Conservation (phyloP, 2,888 invertebrate genomes). For the Melanostoma mellinum region DNA sequence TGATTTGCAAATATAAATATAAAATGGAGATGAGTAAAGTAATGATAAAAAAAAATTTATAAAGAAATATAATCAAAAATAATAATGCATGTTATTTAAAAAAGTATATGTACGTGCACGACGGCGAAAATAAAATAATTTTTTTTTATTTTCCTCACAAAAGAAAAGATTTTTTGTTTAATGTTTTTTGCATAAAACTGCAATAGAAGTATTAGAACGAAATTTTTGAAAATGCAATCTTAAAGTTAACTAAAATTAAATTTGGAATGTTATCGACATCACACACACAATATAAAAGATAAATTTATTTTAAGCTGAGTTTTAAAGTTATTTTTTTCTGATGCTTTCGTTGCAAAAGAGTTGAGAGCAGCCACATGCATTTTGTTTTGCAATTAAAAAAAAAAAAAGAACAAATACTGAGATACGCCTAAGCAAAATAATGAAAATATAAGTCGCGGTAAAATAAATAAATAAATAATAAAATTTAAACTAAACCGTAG, state of each 20-base stretch:
- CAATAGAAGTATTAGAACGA: background rate
- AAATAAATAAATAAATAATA: conserved; percentile 37
- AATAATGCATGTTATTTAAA: background rate
- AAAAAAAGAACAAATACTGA: conserved; percentile 26
- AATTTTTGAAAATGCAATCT: background rate
- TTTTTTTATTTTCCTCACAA: too few relatives aligned
- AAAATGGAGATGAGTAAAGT: conserved; percentile 20
- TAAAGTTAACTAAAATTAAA: background rate
- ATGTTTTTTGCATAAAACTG: too few relatives aligned
- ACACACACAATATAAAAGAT: background rate
- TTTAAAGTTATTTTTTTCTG: conserved; percentile 2
- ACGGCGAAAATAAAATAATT: too few relatives aligned
- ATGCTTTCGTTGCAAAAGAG: too few relatives aligned
- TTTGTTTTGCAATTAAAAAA: conserved; percentile 30
- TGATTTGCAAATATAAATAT: conserved; percentile 64
- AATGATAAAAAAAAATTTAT: conserved; percentile 20
- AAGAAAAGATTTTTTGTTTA: too few relatives aligned
- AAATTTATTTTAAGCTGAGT: conserved; percentile 20
- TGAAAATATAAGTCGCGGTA: conserved; percentile 16
- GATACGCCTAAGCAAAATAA: conserved; percentile 31
- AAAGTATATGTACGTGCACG: too few relatives aligned
- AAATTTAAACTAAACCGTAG: conserved; percentile 81
- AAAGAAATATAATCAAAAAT: background rate
- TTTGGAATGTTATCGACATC: conserved; percentile 44
- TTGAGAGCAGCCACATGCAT: conserved; percentile 50